Percentiles rank a stretch among this genome's conserved stretches.
Evolutionary conservation across 2,797 vertebrate genomes (phyloP).

Genomic region (Coilia nasus): DNA sequence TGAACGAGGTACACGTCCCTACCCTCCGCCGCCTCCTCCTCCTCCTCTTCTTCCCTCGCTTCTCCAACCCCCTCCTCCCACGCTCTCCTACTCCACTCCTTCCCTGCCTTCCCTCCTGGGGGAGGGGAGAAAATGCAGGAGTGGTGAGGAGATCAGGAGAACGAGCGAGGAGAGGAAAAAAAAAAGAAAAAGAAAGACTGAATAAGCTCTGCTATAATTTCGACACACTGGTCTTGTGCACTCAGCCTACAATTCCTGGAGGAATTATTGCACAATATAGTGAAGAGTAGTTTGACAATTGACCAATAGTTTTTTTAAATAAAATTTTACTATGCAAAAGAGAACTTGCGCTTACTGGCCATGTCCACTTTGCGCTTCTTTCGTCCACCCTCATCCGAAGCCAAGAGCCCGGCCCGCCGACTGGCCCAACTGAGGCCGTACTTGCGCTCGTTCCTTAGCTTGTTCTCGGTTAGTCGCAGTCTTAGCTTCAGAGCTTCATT

Average conservation of each 20-base stretch:
- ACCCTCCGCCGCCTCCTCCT: constrained; percentile 72
- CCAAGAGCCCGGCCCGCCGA: constrained; percentile 70
- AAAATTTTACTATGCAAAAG: neutral
- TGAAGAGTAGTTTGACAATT: neutral
- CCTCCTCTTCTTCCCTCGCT: constrained; percentile 61
- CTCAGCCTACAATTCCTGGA: neutral
- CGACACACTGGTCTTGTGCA: neutral
- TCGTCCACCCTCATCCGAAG: constrained; percentile 57
- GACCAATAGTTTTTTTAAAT: neutral
- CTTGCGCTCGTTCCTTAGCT: constrained; percentile 78
- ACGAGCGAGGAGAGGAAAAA: constrained; percentile 42
- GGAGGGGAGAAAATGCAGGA: constrained; percentile 44
- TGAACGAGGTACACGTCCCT: constrained; percentile 76
- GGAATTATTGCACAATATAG: neutral
- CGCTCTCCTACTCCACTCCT: constrained; percentile 58
- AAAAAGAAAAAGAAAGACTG: constrained; percentile 42
- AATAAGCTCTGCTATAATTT: neutral
- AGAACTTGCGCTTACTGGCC: constrained; percentile 65
- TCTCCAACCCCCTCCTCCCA: constrained; percentile 60
- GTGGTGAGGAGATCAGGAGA: constrained; percentile 51
- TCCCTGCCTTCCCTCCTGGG: constrained; percentile 74
- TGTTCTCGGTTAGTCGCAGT: constrained; percentile 77
- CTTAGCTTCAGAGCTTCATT: constrained; percentile 78
- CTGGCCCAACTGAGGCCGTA: constrained; percentile 79
- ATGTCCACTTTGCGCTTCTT: constrained; percentile 70